Conservation (phyloP, 1,140 invertebrate genomes). For the Drosophila bocki region DNA sequence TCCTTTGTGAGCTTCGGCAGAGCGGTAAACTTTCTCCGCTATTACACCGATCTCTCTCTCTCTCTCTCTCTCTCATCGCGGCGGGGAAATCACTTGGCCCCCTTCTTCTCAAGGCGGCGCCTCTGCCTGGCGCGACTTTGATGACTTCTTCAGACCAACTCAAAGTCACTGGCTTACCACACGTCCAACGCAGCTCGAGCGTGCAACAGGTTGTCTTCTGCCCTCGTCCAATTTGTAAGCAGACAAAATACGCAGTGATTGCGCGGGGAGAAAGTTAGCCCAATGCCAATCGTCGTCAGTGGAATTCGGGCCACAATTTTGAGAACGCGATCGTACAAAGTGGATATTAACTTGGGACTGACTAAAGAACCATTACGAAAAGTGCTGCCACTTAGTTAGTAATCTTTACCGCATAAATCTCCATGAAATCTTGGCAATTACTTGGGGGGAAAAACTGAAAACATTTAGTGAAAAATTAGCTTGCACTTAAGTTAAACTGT, state of each 20-base stretch:
- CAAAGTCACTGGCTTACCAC: conserved; percentile 51
- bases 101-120: conserved; percentile 12
- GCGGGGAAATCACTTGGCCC: conserved; percentile 54
- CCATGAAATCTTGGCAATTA: not conserved
- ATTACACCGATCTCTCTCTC: conserved; percentile 33
- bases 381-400: not conserved
- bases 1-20: conserved; percentile 61
- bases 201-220: conserved; percentile 71
- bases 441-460: not conserved
- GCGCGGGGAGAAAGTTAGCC: conserved; percentile 73
- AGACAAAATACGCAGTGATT: conserved; percentile 56
- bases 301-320: conserved; percentile 42
- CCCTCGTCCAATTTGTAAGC: conserved; percentile 61
- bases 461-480: not conserved
- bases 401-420: not conserved
- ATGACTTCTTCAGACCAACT: conserved; percentile 29
- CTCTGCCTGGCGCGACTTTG: conserved; percentile 25
- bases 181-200: conserved; percentile 71
- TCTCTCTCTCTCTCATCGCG: conserved; percentile 23
- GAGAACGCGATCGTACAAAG: conserved; percentile 3
- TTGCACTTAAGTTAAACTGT: too few relatives aligned
- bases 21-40: conserved; percentile 73
- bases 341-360: not conserved
- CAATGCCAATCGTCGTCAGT: conserved; percentile 48
- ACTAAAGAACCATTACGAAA: conserved; percentile 6